phyloP scores from a whole-genome alignment of 2,888 invertebrate species.

The Drosophila hamatofila region DNA sequence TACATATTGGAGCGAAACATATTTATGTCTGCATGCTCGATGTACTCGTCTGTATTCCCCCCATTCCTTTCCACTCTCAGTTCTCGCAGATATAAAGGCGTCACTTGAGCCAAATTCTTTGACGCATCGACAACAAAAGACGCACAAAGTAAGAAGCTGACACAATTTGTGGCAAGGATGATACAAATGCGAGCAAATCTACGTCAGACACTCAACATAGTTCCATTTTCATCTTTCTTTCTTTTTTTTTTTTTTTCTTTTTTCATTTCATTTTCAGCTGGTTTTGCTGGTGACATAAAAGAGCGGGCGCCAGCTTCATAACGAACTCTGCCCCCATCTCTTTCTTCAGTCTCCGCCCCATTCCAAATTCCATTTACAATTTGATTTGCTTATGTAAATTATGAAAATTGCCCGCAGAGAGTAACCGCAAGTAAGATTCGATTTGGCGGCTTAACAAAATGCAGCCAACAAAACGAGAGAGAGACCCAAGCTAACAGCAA shows the following conservation, averaged over 20 bases:
- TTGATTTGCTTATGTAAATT: conserved; percentile 81
- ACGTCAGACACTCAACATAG: conserved; percentile 78
- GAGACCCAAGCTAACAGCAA: not conserved
- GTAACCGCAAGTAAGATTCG: conserved; percentile 78
- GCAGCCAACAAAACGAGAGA: conserved; percentile 48
- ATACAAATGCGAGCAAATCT: conserved; percentile 55
- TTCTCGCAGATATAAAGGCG: conserved; percentile 28
- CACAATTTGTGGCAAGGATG: conserved; percentile 63
- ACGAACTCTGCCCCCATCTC: not conserved
- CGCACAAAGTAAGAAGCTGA: conserved; percentile 57
- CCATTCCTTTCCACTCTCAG: not conserved
- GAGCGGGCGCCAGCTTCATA: conserved; percentile 13
- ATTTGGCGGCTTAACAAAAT: conserved; percentile 76
- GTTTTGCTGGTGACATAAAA: conserved; percentile 41
- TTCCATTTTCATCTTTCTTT: conserved; percentile 43
- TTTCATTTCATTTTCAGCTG: conserved; percentile 50
- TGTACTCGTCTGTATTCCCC: not conserved
- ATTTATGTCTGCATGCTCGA: not conserved
- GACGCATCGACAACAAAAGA: conserved; percentile 72
- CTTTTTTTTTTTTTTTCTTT: too few relatives aligned
- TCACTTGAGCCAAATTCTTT: conserved; percentile 76
- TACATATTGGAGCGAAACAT: not conserved
- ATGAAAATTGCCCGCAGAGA: conserved; percentile 80
- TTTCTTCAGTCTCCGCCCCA: not conserved
- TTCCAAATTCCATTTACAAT: conserved; percentile 74